Evolutionary conservation across 2,888 invertebrate species (phyloP), one percentile per base, ranked within the genome.

Genomic region (Hesperia comma): DNA sequence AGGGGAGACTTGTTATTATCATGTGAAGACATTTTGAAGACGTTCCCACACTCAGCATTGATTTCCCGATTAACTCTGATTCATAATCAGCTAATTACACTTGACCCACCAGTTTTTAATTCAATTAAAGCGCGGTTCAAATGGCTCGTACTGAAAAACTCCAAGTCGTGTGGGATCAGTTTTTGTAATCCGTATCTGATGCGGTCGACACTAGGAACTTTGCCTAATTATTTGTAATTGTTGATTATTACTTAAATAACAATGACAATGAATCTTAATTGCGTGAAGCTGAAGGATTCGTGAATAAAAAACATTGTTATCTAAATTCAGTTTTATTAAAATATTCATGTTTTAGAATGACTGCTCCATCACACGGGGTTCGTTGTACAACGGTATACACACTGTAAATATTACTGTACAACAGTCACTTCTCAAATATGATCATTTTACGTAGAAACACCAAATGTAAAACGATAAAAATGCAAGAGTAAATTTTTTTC

Each of bases 21-120:
- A 92, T 92, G 92, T 90, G 92, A 92, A 92, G 91, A 92, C 74
- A 81, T 88, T 90, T 88, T 84, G 83, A 90, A 90, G 90, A 88
- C 86, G 89, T 91, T 92, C 92, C 91, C 92, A 92, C 92, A 84
- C 73, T 79, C 78, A 77, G 85, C 88, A 84, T 86, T 88, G 91
- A 90, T 90, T 90, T 82, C 84, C 85, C 83, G 86, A 87, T 90
- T 86, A 86, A 83, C 87, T 86, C 84, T 85, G 88, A 90, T 89
- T 89, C 90, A 87, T 90, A 88, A 87, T 82, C 80, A 84, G 81
- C 83, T 89, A 88, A 91, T 90, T 90, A 90, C 84, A 83, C 84
- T 84, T 85, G 87, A 86, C 85, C 86, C 73, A 80, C 79, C 63
- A 70, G 71, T 72, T 77, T 79, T 84, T 85, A 83, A 87, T 85